These are phyloP conservation scores for Apteryx owenii DNA, from an alignment of 2,113 vertebrate species.

Conservation along the genomic window DNA sequence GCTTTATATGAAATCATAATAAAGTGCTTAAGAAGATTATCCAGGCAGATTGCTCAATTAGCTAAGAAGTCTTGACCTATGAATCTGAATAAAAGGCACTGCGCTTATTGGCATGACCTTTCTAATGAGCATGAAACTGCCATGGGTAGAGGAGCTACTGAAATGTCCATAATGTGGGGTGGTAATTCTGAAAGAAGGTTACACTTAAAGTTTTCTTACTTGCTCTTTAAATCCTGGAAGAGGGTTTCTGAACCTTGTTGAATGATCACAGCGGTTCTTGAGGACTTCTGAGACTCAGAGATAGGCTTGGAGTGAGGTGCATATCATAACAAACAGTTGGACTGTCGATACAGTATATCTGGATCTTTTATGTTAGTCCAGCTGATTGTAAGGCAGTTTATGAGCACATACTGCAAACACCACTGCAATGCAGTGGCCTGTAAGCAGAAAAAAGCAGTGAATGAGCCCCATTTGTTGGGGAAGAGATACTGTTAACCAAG, in stretches of 20 bases:
- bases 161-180: slow-evolving; percentile 33
- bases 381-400: neutral
- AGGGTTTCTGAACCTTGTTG: slow-evolving; percentile 46
- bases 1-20: slow-evolving; percentile 50
- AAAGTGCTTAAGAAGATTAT: slow-evolving; percentile 64
- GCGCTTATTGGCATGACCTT: slow-evolving; percentile 55
- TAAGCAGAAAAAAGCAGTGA: neutral
- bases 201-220: slow-evolving; percentile 51
- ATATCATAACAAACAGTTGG: neutral
- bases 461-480: neutral
- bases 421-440: neutral
- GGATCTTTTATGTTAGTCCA: neutral
- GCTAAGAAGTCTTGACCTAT: slow-evolving; percentile 69
- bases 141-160: slow-evolving; percentile 44
- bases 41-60: slow-evolving; percentile 61
- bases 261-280: slow-evolving; percentile 27
- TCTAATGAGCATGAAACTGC: slow-evolving; percentile 68
- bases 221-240: slow-evolving; percentile 16
- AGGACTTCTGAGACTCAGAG: neutral
- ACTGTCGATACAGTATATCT: neutral
- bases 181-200: slow-evolving; percentile 62
- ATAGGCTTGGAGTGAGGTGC: neutral
- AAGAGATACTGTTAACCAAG: neutral
- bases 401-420: neutral
- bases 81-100: slow-evolving; percentile 65